Base-by-base conservation (phyloP, 2,113 vertebrate species). In the Rostratula benghalensis region DNA sequence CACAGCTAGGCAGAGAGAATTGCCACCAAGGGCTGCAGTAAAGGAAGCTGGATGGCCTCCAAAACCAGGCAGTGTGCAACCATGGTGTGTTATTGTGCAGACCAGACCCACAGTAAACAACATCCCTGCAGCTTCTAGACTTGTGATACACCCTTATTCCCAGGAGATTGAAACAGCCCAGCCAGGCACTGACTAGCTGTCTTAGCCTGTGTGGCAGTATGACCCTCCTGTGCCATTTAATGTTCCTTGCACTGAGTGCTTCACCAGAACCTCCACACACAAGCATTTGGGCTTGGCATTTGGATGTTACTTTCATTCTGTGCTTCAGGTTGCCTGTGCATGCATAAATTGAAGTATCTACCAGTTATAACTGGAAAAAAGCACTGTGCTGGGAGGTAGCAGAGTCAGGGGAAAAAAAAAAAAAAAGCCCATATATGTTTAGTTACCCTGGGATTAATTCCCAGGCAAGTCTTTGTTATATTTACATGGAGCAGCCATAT, bases 371-470 rank as follows among this genome's bases (percentile, higher is more conserved):
- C n/a, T 43, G 31, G n/a, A 45, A 74, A 74, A 37, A 83, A 76
- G 31, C 48, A 25, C 20, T 61, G 33, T 37, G 68, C 59, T 79
- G 54, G 53, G 45, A 64, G 70, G 28, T 43, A 81, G 71, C 70
- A 87, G 37, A 90, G 70, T 41, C 71, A 87, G 50, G 8, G 79
- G 79, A 95, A 89, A 18, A 45, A 45, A 45, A 43, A 43, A 43
- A 45, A 45, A 15, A 45, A 45, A 45, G 6, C 12, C 35, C 25
- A 37, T 4, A 0, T 83, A 83, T 90, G 95, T 95, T 96, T 63
- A 83, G 51, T 77, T 50, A 69, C n/a, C 63, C 39, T 70, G 68
- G 54, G 43, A 94, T 88, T 93, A 90, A 86, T 88, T 95, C 45
- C 54, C 59, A 88, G 33, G 25, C 51, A 93, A 54, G 64, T 67